Evolutionary conservation across 2,888 invertebrate species (phyloP).

Genomic region (Mythimna ferrago): DNA sequence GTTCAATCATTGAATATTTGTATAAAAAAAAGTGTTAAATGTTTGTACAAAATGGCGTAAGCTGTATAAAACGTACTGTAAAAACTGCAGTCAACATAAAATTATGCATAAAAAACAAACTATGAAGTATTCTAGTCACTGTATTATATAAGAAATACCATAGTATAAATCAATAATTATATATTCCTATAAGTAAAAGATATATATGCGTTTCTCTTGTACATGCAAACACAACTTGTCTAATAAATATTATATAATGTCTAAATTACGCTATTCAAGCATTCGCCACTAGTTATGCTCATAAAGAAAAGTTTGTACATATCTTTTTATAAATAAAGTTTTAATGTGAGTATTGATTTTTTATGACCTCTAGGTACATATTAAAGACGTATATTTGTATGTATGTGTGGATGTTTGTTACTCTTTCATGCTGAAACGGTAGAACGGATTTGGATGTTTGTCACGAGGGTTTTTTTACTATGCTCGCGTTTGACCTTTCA

Average conservation of each 20-base stretch:
- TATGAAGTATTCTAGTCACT: conserved; percentile 27
- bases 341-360: conserved; percentile 57
- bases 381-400: too few relatives aligned
- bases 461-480: too few relatives aligned
- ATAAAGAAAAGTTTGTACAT: conserved; percentile 69
- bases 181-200: conserved; percentile 17
- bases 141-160: conserved; percentile 27
- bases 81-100: background rate
- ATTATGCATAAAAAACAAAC: background rate
- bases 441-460: too few relatives aligned
- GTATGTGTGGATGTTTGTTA: too few relatives aligned
- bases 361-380: background rate
- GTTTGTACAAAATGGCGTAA: conserved; percentile 4
- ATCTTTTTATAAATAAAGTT: conserved; percentile 72
- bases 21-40: background rate
- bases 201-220: conserved; percentile 73
- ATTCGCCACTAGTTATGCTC: conserved; percentile 57
- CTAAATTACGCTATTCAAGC: conserved; percentile 32
- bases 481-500: too few relatives aligned
- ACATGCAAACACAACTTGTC: conserved; percentile 52
- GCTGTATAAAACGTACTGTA: conserved; percentile 1
- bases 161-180: conserved; percentile 17
- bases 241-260: conserved; percentile 24
- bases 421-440: too few relatives aligned
- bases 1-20: background rate